Evolutionary conservation across 2,888 invertebrate species (phyloP), one percentile per base, ranked within the genome.

Genomic region (Mactromeris polynyma): DNA sequence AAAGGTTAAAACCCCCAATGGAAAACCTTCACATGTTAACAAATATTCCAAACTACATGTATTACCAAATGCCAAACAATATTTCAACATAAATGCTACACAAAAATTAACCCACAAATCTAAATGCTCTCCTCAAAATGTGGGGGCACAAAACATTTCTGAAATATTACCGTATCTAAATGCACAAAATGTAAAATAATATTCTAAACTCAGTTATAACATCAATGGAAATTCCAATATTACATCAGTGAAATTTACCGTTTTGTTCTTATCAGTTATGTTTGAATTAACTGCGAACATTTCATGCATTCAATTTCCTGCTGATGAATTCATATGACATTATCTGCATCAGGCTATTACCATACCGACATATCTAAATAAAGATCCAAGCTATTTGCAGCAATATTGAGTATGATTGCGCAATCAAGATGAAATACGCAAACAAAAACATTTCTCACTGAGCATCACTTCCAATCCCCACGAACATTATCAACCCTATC

Each of bases 311-410:
- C 4, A 73, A 73, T 73, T 73, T 73, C 73, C 73, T 33, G 19
- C 2, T 73, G 31, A 73, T 73, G 36, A 36, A 33, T 73, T 73
- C 73, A 33, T 64, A n/a, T 64, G 58, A 64, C 58, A 64, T 64
- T 64, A 64, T 64, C 58, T 64, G 7, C 4, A 2, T 64, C 58
- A 64, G 11, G 26, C 58, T 26, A 64, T 64, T 64, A 26, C 58
- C n/a, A 26, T 64, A 64, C n/a, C 58, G 58, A 64, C 58, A 26
- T 64, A 26, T 64, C 58, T 64, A 64, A 64, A 64, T 64, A 64
- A 64, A 64, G 58, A 64, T 64, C 58, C 26, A 64, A 64, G 58
- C 58, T 64, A 64, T 26, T n/a, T 64, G 58, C n/a, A 64, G 4
- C 58, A 21, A 64, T 64, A n/a, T 0, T 7, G 26, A 64, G 58